Conservation (phyloP, 2,888 invertebrate species). For the Venusia cambrica region DNA sequence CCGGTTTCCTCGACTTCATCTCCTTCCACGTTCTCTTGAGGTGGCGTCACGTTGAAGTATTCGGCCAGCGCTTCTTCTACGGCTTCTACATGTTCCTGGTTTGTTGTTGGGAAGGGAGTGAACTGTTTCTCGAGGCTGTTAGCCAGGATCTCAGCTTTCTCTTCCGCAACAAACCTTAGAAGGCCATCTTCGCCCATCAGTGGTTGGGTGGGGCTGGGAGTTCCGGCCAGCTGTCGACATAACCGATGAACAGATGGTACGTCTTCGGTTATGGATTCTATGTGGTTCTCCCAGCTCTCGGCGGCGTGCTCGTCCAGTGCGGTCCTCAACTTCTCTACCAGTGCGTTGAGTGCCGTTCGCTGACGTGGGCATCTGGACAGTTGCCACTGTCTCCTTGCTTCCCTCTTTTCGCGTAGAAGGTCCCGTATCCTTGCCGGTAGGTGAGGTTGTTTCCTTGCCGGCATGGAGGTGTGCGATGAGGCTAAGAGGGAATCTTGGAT, state of each 20-base stretch:
- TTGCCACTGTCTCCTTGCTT: slow-evolving; percentile 5
- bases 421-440: slow-evolving; percentile 5
- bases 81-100: background rate
- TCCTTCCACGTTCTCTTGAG: too few relatives aligned
- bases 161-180: background rate
- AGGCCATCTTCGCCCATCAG: background rate
- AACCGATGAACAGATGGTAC: slow-evolving; percentile 1
- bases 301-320: slow-evolving; percentile 2
- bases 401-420: slow-evolving; percentile 4
- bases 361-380: slow-evolving; percentile 4
- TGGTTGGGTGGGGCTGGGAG: background rate
- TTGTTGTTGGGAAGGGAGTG: slow-evolving; percentile 2
- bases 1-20: too few relatives aligned
- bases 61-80: background rate
- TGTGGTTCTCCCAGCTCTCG: slow-evolving; percentile 4
- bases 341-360: background rate
- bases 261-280: background rate
- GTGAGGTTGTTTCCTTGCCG: background rate
- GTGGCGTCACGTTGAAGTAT: background rate
- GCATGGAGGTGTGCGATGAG: too few relatives aligned
- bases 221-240: background rate
- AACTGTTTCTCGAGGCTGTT: slow-evolving; percentile 4
- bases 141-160: slow-evolving; percentile 6
- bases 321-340: background rate
- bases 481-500: too few relatives aligned